A percentile compares a stretch with the other conserved stretches of the same genome.
These are phyloP conservation scores for Acipenser transmontanus DNA, from an alignment of 2,797 vertebrate species.

Conservation along the genomic window DNA sequence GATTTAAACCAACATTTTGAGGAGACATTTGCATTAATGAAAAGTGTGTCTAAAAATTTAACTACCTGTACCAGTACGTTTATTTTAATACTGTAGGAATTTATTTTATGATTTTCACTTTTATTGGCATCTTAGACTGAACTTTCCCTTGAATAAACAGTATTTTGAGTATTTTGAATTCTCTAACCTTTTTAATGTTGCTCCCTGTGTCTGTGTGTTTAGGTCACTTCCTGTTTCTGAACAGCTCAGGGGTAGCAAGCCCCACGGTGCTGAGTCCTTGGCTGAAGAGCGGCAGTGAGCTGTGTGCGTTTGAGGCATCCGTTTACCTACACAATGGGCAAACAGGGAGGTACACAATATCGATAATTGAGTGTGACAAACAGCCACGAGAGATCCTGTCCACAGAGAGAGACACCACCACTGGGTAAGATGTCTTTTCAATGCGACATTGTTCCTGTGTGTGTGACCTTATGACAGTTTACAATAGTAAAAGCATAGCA, in stretches of 20 bases:
- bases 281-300: constrained; percentile 45
- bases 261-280: constrained; percentile 70
- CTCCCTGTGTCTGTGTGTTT: constrained; percentile 13
- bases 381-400: constrained; percentile 52
- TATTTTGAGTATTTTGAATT: too few relatives aligned
- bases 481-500: too few relatives aligned
- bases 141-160: too few relatives aligned
- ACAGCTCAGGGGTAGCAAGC: constrained; percentile 54
- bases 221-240: constrained; percentile 64
- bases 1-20: too few relatives aligned
- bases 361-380: constrained; percentile 65
- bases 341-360: constrained; percentile 60
- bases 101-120: too few relatives aligned
- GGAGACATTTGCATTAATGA: too few relatives aligned
- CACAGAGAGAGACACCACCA: constrained; percentile 55
- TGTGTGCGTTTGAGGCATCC: constrained; percentile 61
- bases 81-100: too few relatives aligned
- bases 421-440: constrained; percentile 50
- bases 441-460: too few relatives aligned
- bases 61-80: too few relatives aligned
- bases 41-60: too few relatives aligned
- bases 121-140: too few relatives aligned
- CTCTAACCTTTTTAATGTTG: neutral
- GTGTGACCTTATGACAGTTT: too few relatives aligned
- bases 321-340: constrained; percentile 62